Conservation (phyloP, 64 coral and sea anemone species). For the Catalaphyllia jardinei region DNA sequence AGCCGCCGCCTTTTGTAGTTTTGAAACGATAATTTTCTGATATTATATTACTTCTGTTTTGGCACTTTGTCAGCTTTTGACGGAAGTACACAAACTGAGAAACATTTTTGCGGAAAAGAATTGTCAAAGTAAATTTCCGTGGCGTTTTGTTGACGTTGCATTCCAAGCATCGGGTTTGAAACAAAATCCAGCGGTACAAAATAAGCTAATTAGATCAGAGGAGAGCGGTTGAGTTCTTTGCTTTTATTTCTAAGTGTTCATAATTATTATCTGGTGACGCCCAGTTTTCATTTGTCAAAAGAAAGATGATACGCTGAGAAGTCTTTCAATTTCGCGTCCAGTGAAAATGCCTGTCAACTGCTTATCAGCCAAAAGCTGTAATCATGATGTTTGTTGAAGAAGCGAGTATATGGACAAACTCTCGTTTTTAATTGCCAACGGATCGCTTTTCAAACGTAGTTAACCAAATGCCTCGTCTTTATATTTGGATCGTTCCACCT, state of each 20-base stretch:
- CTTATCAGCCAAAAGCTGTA: background rate
- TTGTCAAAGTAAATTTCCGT: constrained; percentile 7
- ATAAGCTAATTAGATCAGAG: constrained; percentile 23
- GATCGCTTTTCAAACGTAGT: background rate
- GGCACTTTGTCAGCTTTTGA: background rate
- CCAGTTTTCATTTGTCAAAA: constrained; percentile 4
- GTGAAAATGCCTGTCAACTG: background rate
- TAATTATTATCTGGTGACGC: constrained; percentile 48
- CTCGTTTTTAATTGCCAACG: background rate
- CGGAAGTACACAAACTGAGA: constrained; percentile 5
- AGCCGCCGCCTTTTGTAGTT: background rate
- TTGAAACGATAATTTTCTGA: background rate
- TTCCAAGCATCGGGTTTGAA: background rate
- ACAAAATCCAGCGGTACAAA: background rate
- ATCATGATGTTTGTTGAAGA: constrained; percentile 14
- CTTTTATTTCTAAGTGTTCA: constrained; percentile 17
- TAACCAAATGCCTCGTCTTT: constrained; percentile 27
- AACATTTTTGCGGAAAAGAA: constrained; percentile 6
- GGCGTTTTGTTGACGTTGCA: background rate
- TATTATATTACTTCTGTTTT: background rate
- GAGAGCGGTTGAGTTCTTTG: background rate
- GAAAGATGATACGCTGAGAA: background rate
- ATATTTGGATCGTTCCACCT: constrained; percentile 47
- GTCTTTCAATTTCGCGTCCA: background rate
- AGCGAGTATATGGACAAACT: background rate